phyloP scores from a whole-genome alignment of 2,797 vertebrate species.

The Haliaeetus albicilla region DNA sequence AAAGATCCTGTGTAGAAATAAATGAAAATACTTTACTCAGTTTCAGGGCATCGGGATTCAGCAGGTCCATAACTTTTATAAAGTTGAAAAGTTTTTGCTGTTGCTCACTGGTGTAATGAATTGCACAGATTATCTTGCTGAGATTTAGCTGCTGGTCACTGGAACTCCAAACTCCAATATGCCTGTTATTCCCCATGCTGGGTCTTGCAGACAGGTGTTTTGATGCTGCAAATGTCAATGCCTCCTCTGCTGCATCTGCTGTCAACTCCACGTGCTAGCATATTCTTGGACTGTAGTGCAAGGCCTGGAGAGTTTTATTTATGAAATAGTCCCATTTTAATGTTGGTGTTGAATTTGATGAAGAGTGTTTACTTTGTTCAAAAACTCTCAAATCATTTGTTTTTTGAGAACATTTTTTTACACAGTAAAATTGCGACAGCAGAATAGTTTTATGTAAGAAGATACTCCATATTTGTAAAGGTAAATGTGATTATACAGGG shows the following conservation, averaged over 20 bases:
- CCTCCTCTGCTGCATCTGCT: background rate
- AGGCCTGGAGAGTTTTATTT: background rate
- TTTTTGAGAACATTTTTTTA: background rate
- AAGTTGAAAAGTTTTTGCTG: background rate
- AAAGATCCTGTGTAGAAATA: background rate
- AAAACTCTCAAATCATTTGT: background rate
- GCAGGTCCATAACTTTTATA: background rate
- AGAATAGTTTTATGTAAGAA: background rate
- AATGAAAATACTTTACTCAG: background rate
- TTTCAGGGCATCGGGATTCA: background rate
- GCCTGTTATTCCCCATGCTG: background rate
- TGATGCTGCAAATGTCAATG: background rate
- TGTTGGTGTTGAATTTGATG: background rate
- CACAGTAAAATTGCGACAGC: background rate
- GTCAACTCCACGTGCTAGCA: rapidly evolving
- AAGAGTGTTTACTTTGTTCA: background rate
- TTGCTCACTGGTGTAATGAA: background rate
- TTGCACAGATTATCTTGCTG: background rate
- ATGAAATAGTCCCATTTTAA: background rate
- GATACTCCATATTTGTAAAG: background rate
- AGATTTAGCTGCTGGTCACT: background rate
- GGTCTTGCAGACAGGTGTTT: background rate
- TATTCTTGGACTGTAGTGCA: background rate
- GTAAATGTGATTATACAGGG: background rate
- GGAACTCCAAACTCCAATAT: background rate